Conservation (phyloP, 2,113 vertebrate genomes). For the Syrmaticus mikado region DNA sequence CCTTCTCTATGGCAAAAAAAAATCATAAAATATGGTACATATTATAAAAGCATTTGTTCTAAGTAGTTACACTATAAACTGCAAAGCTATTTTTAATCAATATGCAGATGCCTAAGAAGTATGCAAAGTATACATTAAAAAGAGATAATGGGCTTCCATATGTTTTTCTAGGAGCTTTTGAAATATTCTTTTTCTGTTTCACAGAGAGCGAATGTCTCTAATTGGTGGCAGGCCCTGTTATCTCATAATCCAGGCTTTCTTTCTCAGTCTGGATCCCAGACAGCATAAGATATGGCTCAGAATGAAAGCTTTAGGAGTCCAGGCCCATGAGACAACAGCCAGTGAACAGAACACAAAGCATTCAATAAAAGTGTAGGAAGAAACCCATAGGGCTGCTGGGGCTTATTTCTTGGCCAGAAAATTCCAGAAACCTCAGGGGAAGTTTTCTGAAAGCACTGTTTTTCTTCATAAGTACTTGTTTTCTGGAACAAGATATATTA, state of each 20-base stretch:
- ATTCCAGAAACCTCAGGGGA: not conserved
- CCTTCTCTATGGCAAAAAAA: not conserved
- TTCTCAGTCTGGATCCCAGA: not conserved
- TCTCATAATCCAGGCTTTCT: not conserved
- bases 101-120: not conserved
- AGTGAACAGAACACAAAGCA: not conserved
- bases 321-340: not conserved
- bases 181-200: not conserved
- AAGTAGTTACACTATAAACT: not conserved
- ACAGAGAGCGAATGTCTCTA: not conserved
- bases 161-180: not conserved
- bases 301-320: not conserved
- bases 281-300: not conserved
- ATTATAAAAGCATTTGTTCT: not conserved
- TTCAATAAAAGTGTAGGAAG: not conserved
- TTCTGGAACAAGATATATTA: not conserved
- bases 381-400: not conserved
- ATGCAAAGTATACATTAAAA: not conserved
- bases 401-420: not conserved
- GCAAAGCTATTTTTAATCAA: conserved; percentile 1
- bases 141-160: not conserved
- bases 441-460: not conserved
- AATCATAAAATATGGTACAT: not conserved
- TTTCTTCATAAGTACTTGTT: not conserved
- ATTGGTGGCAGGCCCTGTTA: not conserved